Base-by-base conservation (phyloP, 2,797 vertebrate species). In the Zenarchopterus dispar region DNA sequence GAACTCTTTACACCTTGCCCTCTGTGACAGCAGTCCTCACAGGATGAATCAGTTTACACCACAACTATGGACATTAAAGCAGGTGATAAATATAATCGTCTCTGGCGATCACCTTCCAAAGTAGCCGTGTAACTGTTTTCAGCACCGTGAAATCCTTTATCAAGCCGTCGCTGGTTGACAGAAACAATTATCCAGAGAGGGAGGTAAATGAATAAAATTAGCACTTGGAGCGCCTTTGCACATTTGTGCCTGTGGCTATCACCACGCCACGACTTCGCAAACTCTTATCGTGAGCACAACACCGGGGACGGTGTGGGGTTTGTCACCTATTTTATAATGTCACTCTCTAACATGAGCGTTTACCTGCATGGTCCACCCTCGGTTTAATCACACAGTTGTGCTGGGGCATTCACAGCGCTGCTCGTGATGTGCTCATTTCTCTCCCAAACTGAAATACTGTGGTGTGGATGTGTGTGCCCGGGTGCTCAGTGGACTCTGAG, bases 151-250 rank as follows among this genome's bases (percentile, higher is more conserved):
- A 93, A 94, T 92, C 89, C 86, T 91, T 93, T 92, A 91, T 91
- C 89, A 81, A 90, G 86, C 84, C 69, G 84, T 89, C 81, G 78
- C 89, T 88, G 89, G 86, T 88, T 93, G 92, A 93, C 91, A 93
- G 86, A 92, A 93, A 93, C 92, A 93, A 93, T 93, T 92, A 93
- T 90, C 87, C 87, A 84, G 88, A 89, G 87, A 90, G 83, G 88
- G 84, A 90, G 85, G 89, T 91, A 91, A 93, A 93, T 91, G 90
- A 93, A 92, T 91, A 92, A 91, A 92, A 93, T 91, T 89, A 92
- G 86, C 87, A 90, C 90, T 86, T 31, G 64, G 59, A 88, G 83
- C 83, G 85, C 86, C 59, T 84, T 85, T 83, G 85, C 90, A 85
- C 84, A 81, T 84, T 89, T 84, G 78, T 69, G 88, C 91, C 86